Base-by-base conservation (phyloP, 2,888 invertebrate genomes). In the Nomada goodeniana region DNA sequence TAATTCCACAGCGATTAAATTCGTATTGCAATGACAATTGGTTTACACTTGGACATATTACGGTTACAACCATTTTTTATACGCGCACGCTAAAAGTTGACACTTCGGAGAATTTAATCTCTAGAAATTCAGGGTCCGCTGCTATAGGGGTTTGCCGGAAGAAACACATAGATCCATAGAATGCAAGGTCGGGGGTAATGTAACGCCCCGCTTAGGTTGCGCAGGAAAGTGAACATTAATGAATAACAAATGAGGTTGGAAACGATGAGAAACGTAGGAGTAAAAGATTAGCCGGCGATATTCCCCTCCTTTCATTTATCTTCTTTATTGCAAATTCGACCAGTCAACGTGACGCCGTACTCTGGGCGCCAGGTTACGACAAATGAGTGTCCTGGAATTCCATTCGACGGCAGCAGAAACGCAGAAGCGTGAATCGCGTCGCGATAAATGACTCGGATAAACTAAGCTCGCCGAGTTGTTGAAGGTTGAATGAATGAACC, bases 311-410 rank as follows among this genome's bases (percentile, higher is more conserved):
- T 83, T 83, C 88, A 88, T 88, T 78, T 85, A 86, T 88, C 88
- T 88, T 88, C 88, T 86, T 88, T 88, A 88, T 88, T 88, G 85
- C 85, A 88, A 88, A 88, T 88, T 88, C 88, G 88, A 88, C 73
- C 75, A 88, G 88, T 80, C 88, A 80, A 86, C 86, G 85, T 81
- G 86, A 88, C 70, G 70, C 70, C 70, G 76, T 77, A 70, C 79
- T 50, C 64, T 23, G 63, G 74, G 69, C 78, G 76, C 72, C 65
- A 67, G 55, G 76, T 74, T 67, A 80, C 80, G 82, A 88, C 86
- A 86, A 88, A 88, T 84, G 88, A 85, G 80, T 86, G 77, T 61
- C 84, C 67, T 57, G 85, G 79, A 88, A 88, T 88, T 82, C 86
- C 83, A 88, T 88, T 85, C 82, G 84, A 70, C 84, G 79, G 68